Percentiles rank a stretch among this genome's conserved stretches.
These are phyloP conservation scores for Mystacornis crossleyi DNA, from an alignment of 2,113 vertebrate genomes.

Conservation along the genomic window DNA sequence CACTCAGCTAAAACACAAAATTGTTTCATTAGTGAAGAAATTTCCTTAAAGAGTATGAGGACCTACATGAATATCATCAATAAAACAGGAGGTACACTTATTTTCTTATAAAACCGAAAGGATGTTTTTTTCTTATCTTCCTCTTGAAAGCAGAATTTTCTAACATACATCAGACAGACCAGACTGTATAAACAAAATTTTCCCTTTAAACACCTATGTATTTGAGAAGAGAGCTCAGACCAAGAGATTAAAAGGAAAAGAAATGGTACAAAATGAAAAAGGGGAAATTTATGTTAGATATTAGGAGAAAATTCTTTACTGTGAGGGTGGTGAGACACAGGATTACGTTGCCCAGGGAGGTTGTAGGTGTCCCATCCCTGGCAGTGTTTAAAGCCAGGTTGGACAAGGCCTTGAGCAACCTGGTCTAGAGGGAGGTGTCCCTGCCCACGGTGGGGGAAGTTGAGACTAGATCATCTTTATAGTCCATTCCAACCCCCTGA, in stretches of 20 bases:
- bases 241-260: not conserved
- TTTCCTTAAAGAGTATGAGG: not conserved
- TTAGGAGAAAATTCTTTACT: not conserved
- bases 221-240: not conserved
- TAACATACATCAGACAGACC: not conserved
- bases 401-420: too few relatives aligned
- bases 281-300: not conserved
- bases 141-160: not conserved
- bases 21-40: not conserved
- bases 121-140: not conserved
- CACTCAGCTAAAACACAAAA: not conserved
- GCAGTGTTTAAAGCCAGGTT: not conserved
- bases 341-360: not conserved
- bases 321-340: too few relatives aligned
- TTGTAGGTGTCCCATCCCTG: rapidly evolving
- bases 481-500: not conserved
- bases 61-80: not conserved
- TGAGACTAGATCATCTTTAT: not conserved
- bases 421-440: not conserved
- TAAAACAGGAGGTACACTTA: not conserved
- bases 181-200: not conserved
- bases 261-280: not conserved
- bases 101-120: not conserved
- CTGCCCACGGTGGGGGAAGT: rapidly evolving
- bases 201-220: not conserved